Evolutionary conservation across 2,888 invertebrate species (phyloP).

Genomic region (Octodonta nipae): DNA sequence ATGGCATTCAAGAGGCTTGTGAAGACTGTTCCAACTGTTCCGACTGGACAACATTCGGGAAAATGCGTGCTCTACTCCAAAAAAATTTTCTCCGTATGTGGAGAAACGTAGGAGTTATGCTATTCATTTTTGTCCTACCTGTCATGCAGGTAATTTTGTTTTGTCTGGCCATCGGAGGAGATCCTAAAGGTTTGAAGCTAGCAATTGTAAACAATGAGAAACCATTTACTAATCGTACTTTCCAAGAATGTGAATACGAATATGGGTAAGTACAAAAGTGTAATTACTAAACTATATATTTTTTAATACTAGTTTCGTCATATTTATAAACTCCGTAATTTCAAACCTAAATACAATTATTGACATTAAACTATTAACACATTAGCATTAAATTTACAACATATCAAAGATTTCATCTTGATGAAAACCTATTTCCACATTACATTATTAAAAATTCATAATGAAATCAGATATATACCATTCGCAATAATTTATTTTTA

Average conservation of each 20-base stretch:
- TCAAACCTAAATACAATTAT: too few species aligned
- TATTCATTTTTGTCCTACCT: constrained; percentile 87
- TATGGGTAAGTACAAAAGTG: too few species aligned
- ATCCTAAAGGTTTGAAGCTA: constrained; percentile 67
- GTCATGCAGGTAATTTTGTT: constrained; percentile 85
- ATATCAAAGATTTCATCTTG: too few species aligned
- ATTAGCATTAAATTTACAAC: too few species aligned
- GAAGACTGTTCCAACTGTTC: constrained; percentile 40
- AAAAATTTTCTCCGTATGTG: constrained; percentile 86
- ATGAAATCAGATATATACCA: too few species aligned
- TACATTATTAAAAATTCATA: too few species aligned
- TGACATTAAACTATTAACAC: too few species aligned
- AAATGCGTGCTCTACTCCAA: constrained; percentile 69
- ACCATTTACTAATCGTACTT: constrained; percentile 32
- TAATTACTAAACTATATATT: too few species aligned
- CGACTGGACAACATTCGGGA: constrained; percentile 66
- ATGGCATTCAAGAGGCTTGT: constrained; percentile 40
- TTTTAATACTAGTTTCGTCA: too few species aligned
- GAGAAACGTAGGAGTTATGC: constrained; percentile 83
- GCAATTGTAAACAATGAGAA: constrained; percentile 64
- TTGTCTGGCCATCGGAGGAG: constrained; percentile 81
- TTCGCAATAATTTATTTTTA: too few species aligned
- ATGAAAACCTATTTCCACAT: too few species aligned
- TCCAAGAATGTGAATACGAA: constrained; percentile 27
- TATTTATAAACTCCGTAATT: too few species aligned